These are phyloP conservation scores for Cossypha dichroa DNA, from an alignment of 2,797 vertebrate genomes.

Conservation along the genomic window DNA sequence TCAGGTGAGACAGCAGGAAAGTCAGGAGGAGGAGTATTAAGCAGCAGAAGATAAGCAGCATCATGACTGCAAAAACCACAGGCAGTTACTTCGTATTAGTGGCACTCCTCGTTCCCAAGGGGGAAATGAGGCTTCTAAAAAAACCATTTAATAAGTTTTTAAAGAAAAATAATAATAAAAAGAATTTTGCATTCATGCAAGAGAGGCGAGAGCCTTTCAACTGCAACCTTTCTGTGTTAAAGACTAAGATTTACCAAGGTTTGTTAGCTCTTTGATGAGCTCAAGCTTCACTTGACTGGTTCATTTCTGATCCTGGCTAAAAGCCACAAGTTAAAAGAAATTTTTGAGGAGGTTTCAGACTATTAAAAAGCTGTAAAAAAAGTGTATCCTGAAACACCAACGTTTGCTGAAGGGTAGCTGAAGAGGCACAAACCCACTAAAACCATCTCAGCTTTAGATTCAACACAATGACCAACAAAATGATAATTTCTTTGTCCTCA, in stretches of 20 bases:
- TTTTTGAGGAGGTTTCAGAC: background rate
- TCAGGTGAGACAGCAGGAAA: background rate
- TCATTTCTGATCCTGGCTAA: background rate
- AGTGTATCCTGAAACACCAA: background rate
- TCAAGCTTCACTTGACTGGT: background rate
- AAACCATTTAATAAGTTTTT: background rate
- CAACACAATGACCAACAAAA: fast-evolving
- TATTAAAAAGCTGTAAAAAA: background rate
- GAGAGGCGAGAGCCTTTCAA: background rate
- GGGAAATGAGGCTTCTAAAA: background rate
- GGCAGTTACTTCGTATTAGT: background rate
- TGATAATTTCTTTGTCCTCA: background rate
- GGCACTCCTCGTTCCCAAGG: fast-evolving
- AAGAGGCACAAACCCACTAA: background rate
- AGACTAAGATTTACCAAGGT: background rate
- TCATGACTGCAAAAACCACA: background rate
- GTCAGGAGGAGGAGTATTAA: background rate
- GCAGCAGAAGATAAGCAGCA: background rate
- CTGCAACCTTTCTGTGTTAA: background rate
- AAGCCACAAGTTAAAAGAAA: background rate
- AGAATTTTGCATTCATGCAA: background rate
- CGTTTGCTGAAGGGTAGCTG: background rate
- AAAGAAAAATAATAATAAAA: background rate
- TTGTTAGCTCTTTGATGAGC: background rate
- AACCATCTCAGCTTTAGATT: background rate